A percentile compares a stretch with the other conserved stretches of the same genome.
Conservation (phyloP, 1,140 invertebrate genomes). For the Schlechtendalia chinensis region DNA sequence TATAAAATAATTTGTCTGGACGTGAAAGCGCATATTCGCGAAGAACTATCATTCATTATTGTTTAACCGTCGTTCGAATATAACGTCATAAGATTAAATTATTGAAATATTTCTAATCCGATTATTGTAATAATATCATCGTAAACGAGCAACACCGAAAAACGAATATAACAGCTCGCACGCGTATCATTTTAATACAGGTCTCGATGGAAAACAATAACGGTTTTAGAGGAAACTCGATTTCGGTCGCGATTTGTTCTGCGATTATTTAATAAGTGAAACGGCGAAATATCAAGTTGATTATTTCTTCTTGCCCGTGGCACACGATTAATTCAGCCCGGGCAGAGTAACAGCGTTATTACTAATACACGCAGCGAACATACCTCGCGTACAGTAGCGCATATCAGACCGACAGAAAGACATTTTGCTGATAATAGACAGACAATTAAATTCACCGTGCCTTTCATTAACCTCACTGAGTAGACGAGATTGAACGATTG, state of each 20-base stretch:
- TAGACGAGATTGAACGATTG: not conserved
- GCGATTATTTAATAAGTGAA: not conserved
- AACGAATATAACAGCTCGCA: too few relatives aligned
- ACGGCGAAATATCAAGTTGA: conserved; percentile 18
- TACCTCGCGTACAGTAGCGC: not conserved
- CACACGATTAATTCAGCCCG: not conserved
- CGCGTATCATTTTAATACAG: too few relatives aligned
- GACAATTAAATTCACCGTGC: not conserved
- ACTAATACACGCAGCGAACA: conserved; percentile 12
- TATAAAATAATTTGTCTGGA: too few relatives aligned
- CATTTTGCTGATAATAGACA: not conserved
- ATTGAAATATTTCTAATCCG: too few relatives aligned
- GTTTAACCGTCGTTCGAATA: too few relatives aligned
- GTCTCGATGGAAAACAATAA: too few relatives aligned
- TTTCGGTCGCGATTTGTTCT: not conserved
- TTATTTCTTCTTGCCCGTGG: conserved; percentile 26
- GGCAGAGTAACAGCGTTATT: not conserved
- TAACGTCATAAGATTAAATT: too few relatives aligned
- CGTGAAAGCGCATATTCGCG: too few relatives aligned
- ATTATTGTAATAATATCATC: too few relatives aligned
- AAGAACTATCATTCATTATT: too few relatives aligned
- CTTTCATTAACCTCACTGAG: conserved; percentile 1
- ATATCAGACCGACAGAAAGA: not conserved
- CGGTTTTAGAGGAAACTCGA: too few relatives aligned
- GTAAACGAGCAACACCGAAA: too few relatives aligned